These are phyloP conservation scores for Aradus depressus DNA, from an alignment of 2,888 invertebrate species.

Conservation along the genomic window DNA sequence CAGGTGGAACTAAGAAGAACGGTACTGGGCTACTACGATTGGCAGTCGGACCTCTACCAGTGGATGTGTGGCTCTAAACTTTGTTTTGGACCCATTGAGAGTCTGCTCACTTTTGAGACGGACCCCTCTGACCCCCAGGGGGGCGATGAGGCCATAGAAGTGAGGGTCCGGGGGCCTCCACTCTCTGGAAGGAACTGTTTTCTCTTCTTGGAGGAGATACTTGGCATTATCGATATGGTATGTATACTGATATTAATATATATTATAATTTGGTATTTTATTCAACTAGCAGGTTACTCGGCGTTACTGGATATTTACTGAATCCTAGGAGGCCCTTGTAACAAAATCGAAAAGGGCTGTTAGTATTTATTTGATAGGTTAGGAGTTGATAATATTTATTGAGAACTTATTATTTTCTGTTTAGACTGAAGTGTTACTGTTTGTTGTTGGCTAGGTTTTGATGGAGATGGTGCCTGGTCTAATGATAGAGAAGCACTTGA, in stretches of 20 bases:
- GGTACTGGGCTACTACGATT: conserved; percentile 43
- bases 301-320: neutral
- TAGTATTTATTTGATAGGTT: neutral
- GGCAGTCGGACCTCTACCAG: conserved; percentile 52
- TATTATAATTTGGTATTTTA: neutral
- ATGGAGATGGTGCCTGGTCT: conserved; percentile 55
- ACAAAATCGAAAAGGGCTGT: neutral
- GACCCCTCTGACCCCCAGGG: conserved; percentile 38
- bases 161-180: conserved; percentile 53
- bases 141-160: conserved; percentile 45
- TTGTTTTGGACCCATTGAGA: conserved; percentile 54
- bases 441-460: conserved; percentile 42
- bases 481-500: conserved; percentile 50
- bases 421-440: neutral
- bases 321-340: neutral
- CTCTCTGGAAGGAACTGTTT: conserved; percentile 48
- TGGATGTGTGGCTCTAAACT: conserved; percentile 61
- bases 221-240: conserved; percentile 50
- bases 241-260: conserved; percentile 7
- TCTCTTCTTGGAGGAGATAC: conserved; percentile 56
- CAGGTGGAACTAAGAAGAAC: conserved; percentile 48
- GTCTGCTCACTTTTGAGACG: conserved; percentile 51
- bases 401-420: neutral
- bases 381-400: neutral
- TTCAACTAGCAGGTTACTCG: conserved; percentile 1